phyloP scores from a whole-genome alignment of 2,888 invertebrate genomes.

The Octonoba sinensis region DNA sequence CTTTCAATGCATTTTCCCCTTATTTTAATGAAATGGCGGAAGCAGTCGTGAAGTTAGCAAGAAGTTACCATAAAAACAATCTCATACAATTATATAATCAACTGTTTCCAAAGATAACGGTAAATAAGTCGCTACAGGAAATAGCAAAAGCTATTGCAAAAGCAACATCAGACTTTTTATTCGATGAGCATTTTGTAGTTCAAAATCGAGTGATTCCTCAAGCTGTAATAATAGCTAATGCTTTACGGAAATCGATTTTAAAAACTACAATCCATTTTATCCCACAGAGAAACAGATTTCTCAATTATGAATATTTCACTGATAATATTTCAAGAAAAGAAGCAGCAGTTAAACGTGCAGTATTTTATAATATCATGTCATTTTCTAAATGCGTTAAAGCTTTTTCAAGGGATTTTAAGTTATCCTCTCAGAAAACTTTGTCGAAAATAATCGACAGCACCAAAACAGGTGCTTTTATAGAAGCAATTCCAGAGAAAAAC shows the following conservation, averaged over 20 bases:
- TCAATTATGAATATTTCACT: no score
- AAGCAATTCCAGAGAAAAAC: no score
- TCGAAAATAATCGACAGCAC: not conserved
- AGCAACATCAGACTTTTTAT: slow-evolving; percentile 12
- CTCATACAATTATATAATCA: not conserved
- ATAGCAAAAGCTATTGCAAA: not conserved
- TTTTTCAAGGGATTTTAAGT: slow-evolving; percentile 10
- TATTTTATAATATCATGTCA: slow-evolving; percentile 27
- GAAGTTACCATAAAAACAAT: not conserved
- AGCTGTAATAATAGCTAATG: slow-evolving; percentile 10
- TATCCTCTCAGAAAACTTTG: not conserved
- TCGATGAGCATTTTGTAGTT: slow-evolving; percentile 7
- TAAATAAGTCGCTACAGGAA: not conserved
- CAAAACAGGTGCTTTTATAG: not conserved
- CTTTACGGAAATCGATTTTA: slow-evolving; percentile 28
- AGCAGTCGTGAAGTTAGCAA: not conserved
- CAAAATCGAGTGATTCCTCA: slow-evolving; percentile 8
- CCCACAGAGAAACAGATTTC: no score
- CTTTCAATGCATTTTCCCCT: no score
- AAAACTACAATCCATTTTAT: not conserved
- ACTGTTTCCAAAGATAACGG: not conserved
- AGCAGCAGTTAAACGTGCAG: not conserved
- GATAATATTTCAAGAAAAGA: no score
- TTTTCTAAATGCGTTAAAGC: slow-evolving; percentile 32
- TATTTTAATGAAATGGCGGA: slow-evolving; percentile 3